phyloP scores from a whole-genome alignment of 2,888 invertebrate species.

The Cephus nigrinus region DNA sequence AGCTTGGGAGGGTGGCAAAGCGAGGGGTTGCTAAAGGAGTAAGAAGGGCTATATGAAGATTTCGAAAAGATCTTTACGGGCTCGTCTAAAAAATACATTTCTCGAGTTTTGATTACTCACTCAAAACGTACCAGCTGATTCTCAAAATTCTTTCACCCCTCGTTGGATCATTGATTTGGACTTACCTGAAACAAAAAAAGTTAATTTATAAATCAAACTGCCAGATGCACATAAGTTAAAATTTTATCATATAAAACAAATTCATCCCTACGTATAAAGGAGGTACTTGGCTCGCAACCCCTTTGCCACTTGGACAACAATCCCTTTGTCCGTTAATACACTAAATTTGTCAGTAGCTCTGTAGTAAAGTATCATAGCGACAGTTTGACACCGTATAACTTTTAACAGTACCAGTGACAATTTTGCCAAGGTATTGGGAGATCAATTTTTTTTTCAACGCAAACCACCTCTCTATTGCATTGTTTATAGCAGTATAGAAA shows the following conservation, averaged over 20 bases:
- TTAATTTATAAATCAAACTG: not conserved
- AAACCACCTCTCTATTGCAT: not conserved
- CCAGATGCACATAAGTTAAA: not conserved
- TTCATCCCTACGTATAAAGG: not conserved
- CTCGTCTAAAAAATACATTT: not conserved
- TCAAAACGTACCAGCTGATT: not conserved
- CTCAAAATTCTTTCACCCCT: not conserved
- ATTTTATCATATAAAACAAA: not conserved
- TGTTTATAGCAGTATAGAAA: not conserved
- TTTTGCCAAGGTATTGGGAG: not conserved
- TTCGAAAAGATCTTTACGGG: not conserved
- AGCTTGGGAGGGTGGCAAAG: not conserved
- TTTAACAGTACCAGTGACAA: not conserved
- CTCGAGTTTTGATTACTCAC: not conserved
- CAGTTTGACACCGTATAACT: not conserved
- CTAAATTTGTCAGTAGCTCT: conserved; percentile 47
- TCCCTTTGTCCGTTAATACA: conserved; percentile 43
- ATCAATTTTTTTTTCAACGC: not conserved
- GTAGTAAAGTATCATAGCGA: conserved; percentile 9
- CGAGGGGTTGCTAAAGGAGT: not conserved
- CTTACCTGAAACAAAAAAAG: conserved; percentile 30
- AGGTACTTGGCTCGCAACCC: not conserved
- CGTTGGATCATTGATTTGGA: not conserved
- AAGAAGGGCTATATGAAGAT: not conserved
- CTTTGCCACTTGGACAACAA: not conserved